These are phyloP conservation scores for Cossypha dichroa DNA, from an alignment of 2,797 vertebrate genomes.

Conservation along the genomic window DNA sequence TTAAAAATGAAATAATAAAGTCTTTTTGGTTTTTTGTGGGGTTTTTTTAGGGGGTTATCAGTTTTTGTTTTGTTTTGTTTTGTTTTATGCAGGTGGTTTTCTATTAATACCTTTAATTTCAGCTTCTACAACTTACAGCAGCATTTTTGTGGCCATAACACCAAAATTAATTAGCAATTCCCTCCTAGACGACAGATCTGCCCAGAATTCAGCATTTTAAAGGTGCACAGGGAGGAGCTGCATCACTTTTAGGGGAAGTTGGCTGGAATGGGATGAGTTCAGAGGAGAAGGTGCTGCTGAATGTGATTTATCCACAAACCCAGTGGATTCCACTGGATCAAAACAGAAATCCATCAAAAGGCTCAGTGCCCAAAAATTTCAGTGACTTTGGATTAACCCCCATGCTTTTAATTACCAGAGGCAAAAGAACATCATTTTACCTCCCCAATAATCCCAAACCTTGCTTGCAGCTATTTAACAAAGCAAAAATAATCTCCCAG, in stretches of 20 bases:
- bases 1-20: neutral
- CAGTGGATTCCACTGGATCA: neutral
- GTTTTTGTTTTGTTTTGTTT: accelerated
- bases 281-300: neutral
- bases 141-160: neutral
- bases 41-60: neutral
- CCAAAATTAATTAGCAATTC: neutral
- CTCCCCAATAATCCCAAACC: neutral
- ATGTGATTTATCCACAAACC: neutral
- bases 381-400: neutral
- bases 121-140: neutral
- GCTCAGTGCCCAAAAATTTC: neutral
- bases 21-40: neutral
- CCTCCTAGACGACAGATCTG: neutral
- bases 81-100: neutral
- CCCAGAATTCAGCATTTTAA: neutral
- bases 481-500: neutral
- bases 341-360: neutral
- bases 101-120: neutral
- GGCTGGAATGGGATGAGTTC: neutral
- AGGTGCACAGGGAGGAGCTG: neutral
- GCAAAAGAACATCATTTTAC: neutral
- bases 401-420: neutral
- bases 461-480: neutral
- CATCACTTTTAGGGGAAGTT: neutral